phyloP scores from a whole-genome alignment of 1,140 invertebrate species.

The Theocolax elegans region DNA sequence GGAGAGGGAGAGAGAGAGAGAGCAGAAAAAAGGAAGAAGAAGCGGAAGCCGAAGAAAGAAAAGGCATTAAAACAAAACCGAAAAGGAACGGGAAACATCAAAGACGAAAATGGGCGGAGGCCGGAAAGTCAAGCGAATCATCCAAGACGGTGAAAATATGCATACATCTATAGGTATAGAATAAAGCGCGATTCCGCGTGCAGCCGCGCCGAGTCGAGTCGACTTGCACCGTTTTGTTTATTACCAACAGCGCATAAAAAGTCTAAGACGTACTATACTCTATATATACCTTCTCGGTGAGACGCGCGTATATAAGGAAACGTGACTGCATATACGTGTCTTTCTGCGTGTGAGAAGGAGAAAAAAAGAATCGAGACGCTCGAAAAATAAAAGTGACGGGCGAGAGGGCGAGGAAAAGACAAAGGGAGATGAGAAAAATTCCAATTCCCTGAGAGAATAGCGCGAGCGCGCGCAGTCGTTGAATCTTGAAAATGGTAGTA shows the following conservation, averaged over 20 bases:
- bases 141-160: slow-evolving; percentile 1
- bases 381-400: neutral
- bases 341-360: too few relatives aligned
- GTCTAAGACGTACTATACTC: too few relatives aligned
- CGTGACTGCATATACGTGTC: too few relatives aligned
- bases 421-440: slow-evolving; percentile 31
- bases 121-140: neutral
- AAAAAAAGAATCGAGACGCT: too few relatives aligned
- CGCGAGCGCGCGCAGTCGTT: neutral
- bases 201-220: neutral
- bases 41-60: neutral
- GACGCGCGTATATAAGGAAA: too few relatives aligned
- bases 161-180: neutral
- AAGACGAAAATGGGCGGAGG: neutral
- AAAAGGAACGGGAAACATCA: neutral
- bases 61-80: neutral
- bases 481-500: slow-evolving; percentile 33
- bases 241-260: too few relatives aligned
- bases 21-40: neutral
- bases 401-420: slow-evolving; percentile 10
- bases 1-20: neutral
- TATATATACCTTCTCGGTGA: too few relatives aligned
- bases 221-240: slow-evolving; percentile 15
- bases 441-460: slow-evolving; percentile 23
- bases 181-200: too few relatives aligned